These are phyloP conservation scores for Ardeotis arabs DNA, from an alignment of 2,113 vertebrate genomes.

Conservation along the genomic window DNA sequence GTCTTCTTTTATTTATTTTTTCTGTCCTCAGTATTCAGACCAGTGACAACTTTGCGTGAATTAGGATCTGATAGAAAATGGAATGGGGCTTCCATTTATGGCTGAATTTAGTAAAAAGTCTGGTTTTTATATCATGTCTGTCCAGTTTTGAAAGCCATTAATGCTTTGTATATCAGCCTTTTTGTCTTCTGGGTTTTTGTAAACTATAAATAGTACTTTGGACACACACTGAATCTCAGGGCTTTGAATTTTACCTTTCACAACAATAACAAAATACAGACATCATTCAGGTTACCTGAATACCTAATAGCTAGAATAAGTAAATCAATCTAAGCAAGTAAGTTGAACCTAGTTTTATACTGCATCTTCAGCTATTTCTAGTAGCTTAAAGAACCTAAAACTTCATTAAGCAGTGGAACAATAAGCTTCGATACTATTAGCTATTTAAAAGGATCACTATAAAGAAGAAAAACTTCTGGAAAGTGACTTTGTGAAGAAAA, in stretches of 20 bases:
- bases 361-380: not conserved
- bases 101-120: not conserved
- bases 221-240: not conserved
- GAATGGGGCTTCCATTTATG: not conserved
- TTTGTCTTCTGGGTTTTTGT: not conserved
- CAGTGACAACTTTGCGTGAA: not conserved
- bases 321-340: not conserved
- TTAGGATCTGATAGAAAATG: accelerated
- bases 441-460: not conserved
- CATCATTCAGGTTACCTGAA: not conserved
- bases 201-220: not conserved
- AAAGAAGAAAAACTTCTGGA: not conserved
- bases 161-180: not conserved
- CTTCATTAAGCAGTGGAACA: not conserved
- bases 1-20: not conserved
- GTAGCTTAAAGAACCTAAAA: not conserved
- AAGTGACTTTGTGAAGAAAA: not conserved
- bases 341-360: not conserved
- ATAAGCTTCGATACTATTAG: not conserved
- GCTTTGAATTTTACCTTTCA: not conserved
- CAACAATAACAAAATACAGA: not conserved
- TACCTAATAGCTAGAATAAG: not conserved
- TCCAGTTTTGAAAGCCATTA: not conserved
- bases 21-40: not conserved
- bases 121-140: not conserved